These are phyloP conservation scores for Drosophila sulfurigaster DNA, from an alignment of 1,140 invertebrate species.

Conservation along the genomic window DNA sequence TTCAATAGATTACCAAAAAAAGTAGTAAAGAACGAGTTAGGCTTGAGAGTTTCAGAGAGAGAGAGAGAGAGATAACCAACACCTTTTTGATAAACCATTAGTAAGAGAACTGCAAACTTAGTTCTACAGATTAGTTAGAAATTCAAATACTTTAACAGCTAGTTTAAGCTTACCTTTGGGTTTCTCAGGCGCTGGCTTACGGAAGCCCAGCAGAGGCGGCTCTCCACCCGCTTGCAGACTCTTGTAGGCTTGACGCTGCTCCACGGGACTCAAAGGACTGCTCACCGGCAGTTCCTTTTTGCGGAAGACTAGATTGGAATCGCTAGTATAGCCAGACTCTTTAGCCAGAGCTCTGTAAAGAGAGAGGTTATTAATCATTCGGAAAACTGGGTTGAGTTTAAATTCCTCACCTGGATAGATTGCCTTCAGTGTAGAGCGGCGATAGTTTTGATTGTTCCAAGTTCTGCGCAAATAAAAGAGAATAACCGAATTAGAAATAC, in stretches of 20 bases:
- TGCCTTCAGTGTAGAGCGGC: constrained; percentile 84
- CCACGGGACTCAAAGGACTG: constrained; percentile 90
- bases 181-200: constrained; percentile 94
- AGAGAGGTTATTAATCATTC: neutral
- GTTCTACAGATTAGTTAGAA: constrained; percentile 8
- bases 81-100: constrained; percentile 53
- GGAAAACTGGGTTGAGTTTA: too few relatives aligned
- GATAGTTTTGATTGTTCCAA: constrained; percentile 87
- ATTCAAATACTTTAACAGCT: constrained; percentile 20
- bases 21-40: constrained; percentile 30
- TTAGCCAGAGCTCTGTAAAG: constrained; percentile 87
- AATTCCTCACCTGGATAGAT: constrained; percentile 77
- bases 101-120: constrained; percentile 27
- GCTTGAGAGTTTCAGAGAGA: constrained; percentile 14
- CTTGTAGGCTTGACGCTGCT: constrained; percentile 93
- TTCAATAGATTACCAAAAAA: constrained; percentile 12
- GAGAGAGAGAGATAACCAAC: constrained; percentile 61
- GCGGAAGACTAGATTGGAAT: constrained; percentile 94
- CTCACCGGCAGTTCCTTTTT: constrained; percentile 88
- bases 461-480: constrained; percentile 85
- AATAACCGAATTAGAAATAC: constrained; percentile 1
- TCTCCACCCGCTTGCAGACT: constrained; percentile 95
- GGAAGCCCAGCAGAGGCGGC: constrained; percentile 93
- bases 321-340: constrained; percentile 95
- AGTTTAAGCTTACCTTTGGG: constrained; percentile 89